phyloP scores from a whole-genome alignment of 2,113 vertebrate genomes.

The Blennius ocellaris region DNA sequence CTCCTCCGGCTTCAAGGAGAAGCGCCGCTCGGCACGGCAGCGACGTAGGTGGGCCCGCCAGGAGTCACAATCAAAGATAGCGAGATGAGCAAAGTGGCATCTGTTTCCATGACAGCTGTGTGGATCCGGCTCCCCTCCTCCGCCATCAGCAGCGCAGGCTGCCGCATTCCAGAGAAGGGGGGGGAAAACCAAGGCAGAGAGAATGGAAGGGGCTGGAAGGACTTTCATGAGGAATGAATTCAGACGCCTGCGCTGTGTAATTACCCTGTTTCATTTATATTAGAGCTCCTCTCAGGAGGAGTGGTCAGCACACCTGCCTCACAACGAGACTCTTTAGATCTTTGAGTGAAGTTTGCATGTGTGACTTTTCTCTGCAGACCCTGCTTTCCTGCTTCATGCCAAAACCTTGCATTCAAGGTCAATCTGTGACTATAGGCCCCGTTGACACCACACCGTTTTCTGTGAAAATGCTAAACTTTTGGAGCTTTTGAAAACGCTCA shows the following conservation, averaged over 20 bases:
- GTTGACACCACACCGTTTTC: too few species aligned
- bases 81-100: slow-evolving; percentile 24
- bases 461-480: too few species aligned
- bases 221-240: not conserved
- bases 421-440: too few species aligned
- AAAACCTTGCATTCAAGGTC: too few species aligned
- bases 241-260: not conserved
- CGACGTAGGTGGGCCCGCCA: not conserved
- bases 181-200: not conserved
- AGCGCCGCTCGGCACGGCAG: not conserved
- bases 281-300: too few species aligned
- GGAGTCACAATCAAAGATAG: slow-evolving; percentile 28
- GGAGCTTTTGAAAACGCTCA: too few species aligned
- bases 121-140: slow-evolving; percentile 16
- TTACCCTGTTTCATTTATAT: not conserved
- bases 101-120: slow-evolving; percentile 64
- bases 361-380: too few species aligned
- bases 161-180: not conserved
- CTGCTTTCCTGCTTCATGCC: too few species aligned
- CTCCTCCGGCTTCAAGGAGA: slow-evolving; percentile 16
- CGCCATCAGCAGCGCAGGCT: not conserved
- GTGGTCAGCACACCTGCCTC: too few species aligned
- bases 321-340: too few species aligned
- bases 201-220: not conserved
- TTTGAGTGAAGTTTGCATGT: too few species aligned